Evolutionary conservation across 1,140 invertebrate genomes (phyloP).

Genomic region (Procambarus virginalis): DNA sequence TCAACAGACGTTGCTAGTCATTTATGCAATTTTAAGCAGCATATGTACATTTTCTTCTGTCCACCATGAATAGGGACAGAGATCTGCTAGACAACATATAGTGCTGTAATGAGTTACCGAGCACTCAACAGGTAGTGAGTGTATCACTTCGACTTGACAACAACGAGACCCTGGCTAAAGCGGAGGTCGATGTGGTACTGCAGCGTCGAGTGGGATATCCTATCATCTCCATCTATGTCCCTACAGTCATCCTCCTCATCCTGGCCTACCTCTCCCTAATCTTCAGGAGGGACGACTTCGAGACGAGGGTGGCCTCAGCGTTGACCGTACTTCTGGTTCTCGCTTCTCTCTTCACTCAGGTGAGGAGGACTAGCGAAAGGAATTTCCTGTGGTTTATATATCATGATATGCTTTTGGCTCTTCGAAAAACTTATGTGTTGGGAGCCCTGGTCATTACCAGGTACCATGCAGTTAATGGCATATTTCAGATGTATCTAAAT

Average conservation of each 20-base stretch:
- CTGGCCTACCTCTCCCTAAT: conserved; percentile 61
- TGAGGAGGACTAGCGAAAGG: not conserved
- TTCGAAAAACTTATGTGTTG: too few relatives aligned
- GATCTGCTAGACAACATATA: too few relatives aligned
- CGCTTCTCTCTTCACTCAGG: conserved; percentile 56
- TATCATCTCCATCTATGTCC: conserved; percentile 63
- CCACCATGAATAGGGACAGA: too few relatives aligned
- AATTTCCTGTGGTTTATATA: too few relatives aligned
- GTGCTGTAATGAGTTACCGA: too few relatives aligned
- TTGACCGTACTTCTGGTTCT: conserved; percentile 53
- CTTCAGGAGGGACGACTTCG: conserved; percentile 60
- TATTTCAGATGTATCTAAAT: too few relatives aligned
- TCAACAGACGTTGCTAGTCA: too few relatives aligned
- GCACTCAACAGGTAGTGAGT: conserved; percentile 30
- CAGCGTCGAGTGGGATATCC: conserved; percentile 57
- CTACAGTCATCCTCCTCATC: conserved; percentile 61
- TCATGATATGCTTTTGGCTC: too few relatives aligned
- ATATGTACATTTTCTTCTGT: too few relatives aligned
- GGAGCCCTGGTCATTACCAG: too few relatives aligned
- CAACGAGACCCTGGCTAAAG: conserved; percentile 37
- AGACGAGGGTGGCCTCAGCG: conserved; percentile 48
- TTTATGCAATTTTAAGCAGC: too few relatives aligned
- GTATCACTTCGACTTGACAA: conserved; percentile 25
- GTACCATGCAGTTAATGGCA: too few relatives aligned
- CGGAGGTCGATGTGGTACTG: conserved; percentile 34